These are phyloP conservation scores for Pseudachorutes palmiensis DNA, from an alignment of 1,140 invertebrate species.

Conservation along the genomic window DNA sequence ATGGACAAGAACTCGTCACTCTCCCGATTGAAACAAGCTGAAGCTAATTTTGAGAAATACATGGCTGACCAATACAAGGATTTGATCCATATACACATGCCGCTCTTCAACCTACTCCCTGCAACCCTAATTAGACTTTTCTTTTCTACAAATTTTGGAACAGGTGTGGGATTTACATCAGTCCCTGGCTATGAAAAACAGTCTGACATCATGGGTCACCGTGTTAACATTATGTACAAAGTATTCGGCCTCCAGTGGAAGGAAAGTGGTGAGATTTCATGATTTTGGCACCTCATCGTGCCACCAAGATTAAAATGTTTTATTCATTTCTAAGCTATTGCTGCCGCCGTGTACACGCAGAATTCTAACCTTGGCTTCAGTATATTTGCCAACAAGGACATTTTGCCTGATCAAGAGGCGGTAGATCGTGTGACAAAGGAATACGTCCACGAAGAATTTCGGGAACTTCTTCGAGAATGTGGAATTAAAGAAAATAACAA, in stretches of 20 bases:
- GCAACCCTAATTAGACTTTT: constrained; percentile 24
- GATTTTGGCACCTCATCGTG: not conserved
- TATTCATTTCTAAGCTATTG: constrained; percentile 23
- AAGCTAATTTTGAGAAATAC: constrained; percentile 31
- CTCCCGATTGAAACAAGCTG: constrained; percentile 26
- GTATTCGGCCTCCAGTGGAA: constrained; percentile 37
- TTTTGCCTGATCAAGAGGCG: constrained; percentile 23
- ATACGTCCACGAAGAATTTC: constrained; percentile 28
- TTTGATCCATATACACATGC: constrained; percentile 31
- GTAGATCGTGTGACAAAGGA: constrained; percentile 27
- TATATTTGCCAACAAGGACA: constrained; percentile 32
- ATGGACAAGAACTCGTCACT: constrained; percentile 17
- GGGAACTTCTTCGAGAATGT: constrained; percentile 17
- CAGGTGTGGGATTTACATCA: constrained; percentile 30
- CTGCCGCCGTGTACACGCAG: constrained; percentile 33
- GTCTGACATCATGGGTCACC: constrained; percentile 17
- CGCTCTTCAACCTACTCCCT: constrained; percentile 31
- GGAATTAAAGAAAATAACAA: constrained; percentile 10
- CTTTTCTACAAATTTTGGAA: constrained; percentile 34
- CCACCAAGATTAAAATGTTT: constrained; percentile 5
- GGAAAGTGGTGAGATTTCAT: constrained; percentile 26
- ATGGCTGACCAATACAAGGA: constrained; percentile 27
- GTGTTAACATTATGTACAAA: constrained; percentile 31
- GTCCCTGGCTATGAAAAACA: constrained; percentile 32
- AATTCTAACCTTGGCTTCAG: constrained; percentile 24